Conservation (phyloP, 2,888 invertebrate species). For the Corythucha ciliata region DNA sequence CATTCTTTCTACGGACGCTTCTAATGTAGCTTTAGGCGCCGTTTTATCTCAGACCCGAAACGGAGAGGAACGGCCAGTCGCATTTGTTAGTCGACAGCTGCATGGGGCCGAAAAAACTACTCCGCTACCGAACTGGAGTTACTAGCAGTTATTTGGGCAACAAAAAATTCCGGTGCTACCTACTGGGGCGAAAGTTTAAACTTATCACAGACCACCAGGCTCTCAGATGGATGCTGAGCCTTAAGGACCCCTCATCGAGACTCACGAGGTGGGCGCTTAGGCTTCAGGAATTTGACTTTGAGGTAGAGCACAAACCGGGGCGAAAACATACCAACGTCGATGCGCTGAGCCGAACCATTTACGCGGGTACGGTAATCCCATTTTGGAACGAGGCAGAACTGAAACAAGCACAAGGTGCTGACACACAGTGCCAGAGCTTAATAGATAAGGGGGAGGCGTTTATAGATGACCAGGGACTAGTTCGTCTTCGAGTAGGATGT, state of each 20-base stretch:
- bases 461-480: too few relatives aligned
- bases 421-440: background rate
- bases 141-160: slow-evolving; percentile 37
- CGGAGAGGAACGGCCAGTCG: too few relatives aligned
- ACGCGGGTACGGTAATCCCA: background rate
- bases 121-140: too few relatives aligned
- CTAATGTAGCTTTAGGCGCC: too few relatives aligned
- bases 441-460: background rate
- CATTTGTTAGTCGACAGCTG: too few relatives aligned
- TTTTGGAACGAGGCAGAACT: too few relatives aligned
- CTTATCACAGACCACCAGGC: slow-evolving; percentile 42
- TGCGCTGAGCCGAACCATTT: slow-evolving; percentile 18
- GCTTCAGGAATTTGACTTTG: slow-evolving; percentile 34
- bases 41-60: too few relatives aligned
- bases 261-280: slow-evolving; percentile 39
- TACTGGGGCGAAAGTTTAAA: slow-evolving; percentile 39
- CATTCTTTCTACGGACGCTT: too few relatives aligned
- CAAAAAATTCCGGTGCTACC: slow-evolving; percentile 38
- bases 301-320: background rate
- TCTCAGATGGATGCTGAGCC: slow-evolving; percentile 38
- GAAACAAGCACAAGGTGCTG: background rate
- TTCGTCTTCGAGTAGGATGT: too few relatives aligned
- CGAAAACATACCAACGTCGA: slow-evolving; percentile 25
- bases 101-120: too few relatives aligned
- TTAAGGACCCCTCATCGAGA: slow-evolving; percentile 41